These are phyloP conservation scores for Centropus bengalensis DNA, from an alignment of 2,113 vertebrate genomes.

Conservation along the genomic window DNA sequence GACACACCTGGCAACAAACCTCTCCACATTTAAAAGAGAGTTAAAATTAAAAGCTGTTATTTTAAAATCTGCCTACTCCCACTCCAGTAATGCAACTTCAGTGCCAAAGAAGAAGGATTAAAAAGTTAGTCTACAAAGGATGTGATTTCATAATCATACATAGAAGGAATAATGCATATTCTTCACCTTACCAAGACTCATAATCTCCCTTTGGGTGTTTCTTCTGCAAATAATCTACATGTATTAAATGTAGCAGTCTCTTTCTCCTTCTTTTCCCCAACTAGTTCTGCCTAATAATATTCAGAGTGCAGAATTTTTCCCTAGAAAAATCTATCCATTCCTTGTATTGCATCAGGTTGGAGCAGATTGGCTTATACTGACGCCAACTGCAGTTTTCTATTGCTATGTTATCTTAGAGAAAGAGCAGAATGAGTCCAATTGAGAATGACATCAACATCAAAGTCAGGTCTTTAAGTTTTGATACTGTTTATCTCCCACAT, in stretches of 20 bases:
- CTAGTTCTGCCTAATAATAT: not conserved
- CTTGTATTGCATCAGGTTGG: not conserved
- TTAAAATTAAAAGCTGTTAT: not conserved
- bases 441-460: not conserved
- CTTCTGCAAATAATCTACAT: not conserved
- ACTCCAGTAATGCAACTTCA: constrained; percentile 14
- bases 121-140: not conserved
- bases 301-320: not conserved
- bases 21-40: not conserved
- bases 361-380: not conserved
- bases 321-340: not conserved
- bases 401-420: not conserved
- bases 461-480: not conserved
- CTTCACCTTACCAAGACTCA: not conserved
- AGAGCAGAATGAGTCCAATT: not conserved
- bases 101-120: constrained; percentile 27
- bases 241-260: not conserved
- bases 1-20: not conserved
- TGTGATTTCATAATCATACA: not conserved
- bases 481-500: not conserved
- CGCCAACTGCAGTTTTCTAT: not conserved
- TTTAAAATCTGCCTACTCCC: constrained; percentile 39
- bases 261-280: not conserved
- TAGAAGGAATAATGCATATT: not conserved
- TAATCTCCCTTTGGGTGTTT: not conserved